Evolutionary conservation across 1,140 invertebrate genomes (phyloP).

Genomic region (Brachionus paranguensis): DNA sequence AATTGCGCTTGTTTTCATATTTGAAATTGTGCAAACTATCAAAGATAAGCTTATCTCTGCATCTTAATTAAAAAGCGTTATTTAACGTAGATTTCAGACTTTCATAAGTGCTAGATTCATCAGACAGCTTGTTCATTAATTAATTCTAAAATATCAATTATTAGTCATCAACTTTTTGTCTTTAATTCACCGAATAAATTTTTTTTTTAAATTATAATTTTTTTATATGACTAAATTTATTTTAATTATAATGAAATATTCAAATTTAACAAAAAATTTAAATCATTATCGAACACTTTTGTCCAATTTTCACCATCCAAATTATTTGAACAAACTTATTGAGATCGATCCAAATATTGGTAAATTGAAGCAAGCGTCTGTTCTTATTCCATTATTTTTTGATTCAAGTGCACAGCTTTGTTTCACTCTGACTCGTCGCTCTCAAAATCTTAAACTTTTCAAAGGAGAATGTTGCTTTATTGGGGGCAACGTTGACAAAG

Average conservation of each 20-base stretch:
- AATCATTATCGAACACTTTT: background rate
- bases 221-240: background rate
- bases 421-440: slow-evolving; percentile 40
- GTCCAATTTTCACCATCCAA: background rate
- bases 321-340: background rate
- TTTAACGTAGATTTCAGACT: background rate
- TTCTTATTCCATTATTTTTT: slow-evolving; percentile 6
- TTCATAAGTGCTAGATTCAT: background rate
- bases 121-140: background rate
- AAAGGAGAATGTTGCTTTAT: slow-evolving; percentile 41
- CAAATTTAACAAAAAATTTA: background rate
- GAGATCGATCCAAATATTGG: background rate
- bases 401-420: background rate
- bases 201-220: background rate
- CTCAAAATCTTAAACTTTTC: background rate
- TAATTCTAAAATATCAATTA: background rate
- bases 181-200: background rate
- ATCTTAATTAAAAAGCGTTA: background rate
- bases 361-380: background rate
- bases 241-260: background rate
- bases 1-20: background rate
- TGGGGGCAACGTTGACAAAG: slow-evolving; percentile 41
- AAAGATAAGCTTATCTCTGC: background rate
- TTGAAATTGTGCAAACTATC: background rate
- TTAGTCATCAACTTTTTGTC: background rate